These are phyloP conservation scores for Anguilla marmorata DNA, from an alignment of 2,797 vertebrate species.

Conservation along the genomic window DNA sequence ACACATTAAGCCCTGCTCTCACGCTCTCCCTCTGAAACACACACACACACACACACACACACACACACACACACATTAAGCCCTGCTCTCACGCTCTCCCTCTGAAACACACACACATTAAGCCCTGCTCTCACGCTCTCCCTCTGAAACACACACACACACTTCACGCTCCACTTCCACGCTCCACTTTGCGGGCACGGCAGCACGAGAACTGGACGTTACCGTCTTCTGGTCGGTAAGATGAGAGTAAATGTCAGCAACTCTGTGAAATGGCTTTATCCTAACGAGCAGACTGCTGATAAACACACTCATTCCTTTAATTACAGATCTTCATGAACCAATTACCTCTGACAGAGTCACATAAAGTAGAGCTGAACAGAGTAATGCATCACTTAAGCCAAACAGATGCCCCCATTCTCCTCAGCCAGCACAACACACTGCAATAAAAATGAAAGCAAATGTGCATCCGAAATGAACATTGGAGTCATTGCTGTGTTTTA, in stretches of 20 bases:
- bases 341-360: constrained; percentile 68
- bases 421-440: not conserved
- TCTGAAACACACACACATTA: no score
- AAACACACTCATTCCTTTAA: constrained; percentile 73
- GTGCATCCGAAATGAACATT: constrained; percentile 33
- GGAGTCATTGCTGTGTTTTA: constrained; percentile 37
- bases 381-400: constrained; percentile 64
- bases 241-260: constrained; percentile 61
- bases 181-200: not conserved
- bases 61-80: no score
- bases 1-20: no score
- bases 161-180: not conserved
- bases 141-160: not conserved
- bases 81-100: no score
- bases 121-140: no score
- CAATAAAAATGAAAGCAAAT: constrained; percentile 38
- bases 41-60: no score
- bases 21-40: no score
- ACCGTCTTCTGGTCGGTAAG: constrained; percentile 33
- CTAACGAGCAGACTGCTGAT: constrained; percentile 61
- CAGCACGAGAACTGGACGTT: not conserved
- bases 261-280: constrained; percentile 38
- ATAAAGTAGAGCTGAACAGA: constrained; percentile 68
- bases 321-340: constrained; percentile 69
- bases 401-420: constrained; percentile 56